A percentile compares a stretch with the other conserved stretches of the same genome.
phyloP scores from a whole-genome alignment of 2,797 vertebrate genomes.

The Salmo trutta region DNA sequence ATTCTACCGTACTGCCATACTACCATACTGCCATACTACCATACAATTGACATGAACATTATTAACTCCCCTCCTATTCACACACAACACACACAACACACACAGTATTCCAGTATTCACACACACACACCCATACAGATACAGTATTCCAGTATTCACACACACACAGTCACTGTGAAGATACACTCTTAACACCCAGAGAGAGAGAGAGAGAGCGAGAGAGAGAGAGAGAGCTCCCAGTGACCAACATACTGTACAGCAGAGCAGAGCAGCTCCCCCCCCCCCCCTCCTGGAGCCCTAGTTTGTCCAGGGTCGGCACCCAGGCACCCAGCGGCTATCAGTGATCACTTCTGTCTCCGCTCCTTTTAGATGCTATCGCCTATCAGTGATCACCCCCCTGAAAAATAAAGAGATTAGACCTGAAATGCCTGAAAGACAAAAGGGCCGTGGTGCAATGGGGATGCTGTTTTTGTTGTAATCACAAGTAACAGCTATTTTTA shows the following conservation, averaged over 20 bases:
- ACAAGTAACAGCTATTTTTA: background rate
- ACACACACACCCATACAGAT: no score
- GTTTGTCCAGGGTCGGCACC: background rate
- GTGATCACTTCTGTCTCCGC: background rate
- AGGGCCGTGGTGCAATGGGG: background rate
- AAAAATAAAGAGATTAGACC: background rate
- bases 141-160: conserved; percentile 10
- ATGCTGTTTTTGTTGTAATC: background rate
- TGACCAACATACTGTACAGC: conserved; percentile 63
- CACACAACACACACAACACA: conserved; percentile 9
- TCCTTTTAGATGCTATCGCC: background rate
- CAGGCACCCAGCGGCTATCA: background rate
- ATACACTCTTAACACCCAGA: background rate
- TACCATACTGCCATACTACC: no score
- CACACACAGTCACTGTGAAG: background rate
- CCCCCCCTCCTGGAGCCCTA: conserved; percentile 40
- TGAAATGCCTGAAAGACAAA: background rate
- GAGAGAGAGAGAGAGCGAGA: no score
- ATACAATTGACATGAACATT: conserved; percentile 49
- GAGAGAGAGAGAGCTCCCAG: conserved; percentile 16
- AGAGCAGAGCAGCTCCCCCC: conserved; percentile 22
- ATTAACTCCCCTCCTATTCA: background rate
- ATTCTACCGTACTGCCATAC: no score
- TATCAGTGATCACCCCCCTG: background rate
- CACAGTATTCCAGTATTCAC: conserved; percentile 15